phyloP scores from a whole-genome alignment of 2,888 invertebrate species.

The Holacanthella duospinosa region DNA sequence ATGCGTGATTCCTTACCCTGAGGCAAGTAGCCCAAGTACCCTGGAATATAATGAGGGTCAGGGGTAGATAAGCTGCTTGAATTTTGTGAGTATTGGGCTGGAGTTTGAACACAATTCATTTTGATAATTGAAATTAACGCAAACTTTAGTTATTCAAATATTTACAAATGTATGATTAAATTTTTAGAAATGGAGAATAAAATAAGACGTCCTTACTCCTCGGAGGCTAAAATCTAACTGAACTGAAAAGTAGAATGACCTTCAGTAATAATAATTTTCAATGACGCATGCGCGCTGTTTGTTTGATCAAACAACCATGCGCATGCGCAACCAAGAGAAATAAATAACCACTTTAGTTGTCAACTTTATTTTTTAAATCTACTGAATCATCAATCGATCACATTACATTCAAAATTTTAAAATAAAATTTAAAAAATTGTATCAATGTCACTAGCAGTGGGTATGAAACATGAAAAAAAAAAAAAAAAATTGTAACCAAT shows the following conservation, averaged over 20 bases:
- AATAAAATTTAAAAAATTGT: too few species aligned
- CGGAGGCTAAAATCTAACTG: not conserved
- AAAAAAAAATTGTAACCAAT: too few species aligned
- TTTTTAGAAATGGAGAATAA: not conserved
- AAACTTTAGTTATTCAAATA: too few species aligned
- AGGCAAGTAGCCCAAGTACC: constrained; percentile 31
- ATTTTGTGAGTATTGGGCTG: constrained; percentile 2
- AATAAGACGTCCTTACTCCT: not conserved
- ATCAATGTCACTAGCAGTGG: too few species aligned
- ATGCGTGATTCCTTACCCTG: constrained; percentile 21
- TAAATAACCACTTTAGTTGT: not conserved
- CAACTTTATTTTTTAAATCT: too few species aligned
- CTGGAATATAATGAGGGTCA: constrained; percentile 33
- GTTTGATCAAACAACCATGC: not conserved
- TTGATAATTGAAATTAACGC: constrained; percentile 46
- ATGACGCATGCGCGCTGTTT: too few species aligned
- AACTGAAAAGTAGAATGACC: not conserved
- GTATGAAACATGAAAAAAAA: too few species aligned
- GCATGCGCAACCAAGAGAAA: not conserved
- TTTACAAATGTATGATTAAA: not conserved
- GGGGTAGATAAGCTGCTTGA: constrained; percentile 24
- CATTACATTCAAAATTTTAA: too few species aligned
- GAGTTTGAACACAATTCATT: not conserved
- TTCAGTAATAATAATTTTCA: too few species aligned
- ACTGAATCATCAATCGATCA: too few species aligned